Evolutionary conservation across 1,140 invertebrate species (phyloP).

Genomic region (Drosophila sulfurigaster): DNA sequence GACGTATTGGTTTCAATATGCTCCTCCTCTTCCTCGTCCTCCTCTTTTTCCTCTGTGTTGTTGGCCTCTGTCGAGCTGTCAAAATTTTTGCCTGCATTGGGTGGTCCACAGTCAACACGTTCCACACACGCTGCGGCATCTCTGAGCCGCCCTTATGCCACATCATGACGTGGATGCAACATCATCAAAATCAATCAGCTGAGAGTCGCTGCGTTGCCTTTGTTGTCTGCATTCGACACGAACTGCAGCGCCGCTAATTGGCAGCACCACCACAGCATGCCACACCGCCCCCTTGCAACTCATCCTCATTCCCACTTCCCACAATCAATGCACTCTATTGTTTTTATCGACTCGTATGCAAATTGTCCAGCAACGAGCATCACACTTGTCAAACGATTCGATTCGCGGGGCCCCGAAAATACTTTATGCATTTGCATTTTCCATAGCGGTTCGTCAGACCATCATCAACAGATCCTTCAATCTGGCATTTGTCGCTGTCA

Average conservation of each 20-base stretch:
- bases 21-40: conserved; percentile 9
- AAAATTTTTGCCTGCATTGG: conserved; percentile 52
- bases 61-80: conserved; percentile 35
- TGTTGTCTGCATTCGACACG: conserved; percentile 42
- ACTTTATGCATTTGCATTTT: not conserved
- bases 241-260: conserved; percentile 55
- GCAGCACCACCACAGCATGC: conserved; percentile 8
- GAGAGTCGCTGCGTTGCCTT: conserved; percentile 16
- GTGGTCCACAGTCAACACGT: conserved; percentile 70
- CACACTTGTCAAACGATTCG: conserved; percentile 46
- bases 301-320: not conserved
- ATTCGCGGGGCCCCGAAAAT: conserved; percentile 1
- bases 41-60: conserved; percentile 8
- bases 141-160: conserved; percentile 30
- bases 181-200: conserved; percentile 50
- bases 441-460: conserved; percentile 40
- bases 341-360: conserved; percentile 42
- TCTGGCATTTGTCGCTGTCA: conserved; percentile 14
- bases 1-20: conserved; percentile 77
- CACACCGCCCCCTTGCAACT: conserved; percentile 14
- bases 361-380: conserved; percentile 28
- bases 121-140: conserved; percentile 3
- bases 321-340: conserved; percentile 46
- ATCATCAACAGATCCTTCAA: not conserved
- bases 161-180: conserved; percentile 21